phyloP scores from a whole-genome alignment of 2,797 vertebrate species.

The Galagoides demidoff region DNA sequence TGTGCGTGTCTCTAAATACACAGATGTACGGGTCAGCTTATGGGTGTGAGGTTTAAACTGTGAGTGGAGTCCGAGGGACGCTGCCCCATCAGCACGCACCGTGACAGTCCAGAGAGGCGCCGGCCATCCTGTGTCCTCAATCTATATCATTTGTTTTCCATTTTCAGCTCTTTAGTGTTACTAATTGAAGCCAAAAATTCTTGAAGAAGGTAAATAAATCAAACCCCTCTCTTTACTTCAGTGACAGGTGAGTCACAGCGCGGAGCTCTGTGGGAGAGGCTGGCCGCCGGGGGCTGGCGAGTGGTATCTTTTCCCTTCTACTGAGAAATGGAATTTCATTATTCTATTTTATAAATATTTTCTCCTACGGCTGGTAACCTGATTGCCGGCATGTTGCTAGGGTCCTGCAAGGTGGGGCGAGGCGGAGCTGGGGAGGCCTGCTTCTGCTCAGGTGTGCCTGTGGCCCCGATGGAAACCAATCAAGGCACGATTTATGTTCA shows the following conservation, averaged over 20 bases:
- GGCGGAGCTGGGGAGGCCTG: slow-evolving; percentile 54
- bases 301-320: slow-evolving; percentile 32
- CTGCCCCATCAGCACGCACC: accelerated
- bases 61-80: accelerated
- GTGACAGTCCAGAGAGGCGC: not conserved
- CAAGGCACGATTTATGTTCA: slow-evolving; percentile 91
- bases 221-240: not conserved
- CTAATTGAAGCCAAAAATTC: slow-evolving; percentile 20
- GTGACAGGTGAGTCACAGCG: not conserved
- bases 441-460: slow-evolving; percentile 85
- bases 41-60: not conserved
- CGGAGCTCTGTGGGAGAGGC: slow-evolving; percentile 27
- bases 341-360: slow-evolving; percentile 79
- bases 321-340: slow-evolving; percentile 61
- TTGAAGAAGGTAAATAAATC: slow-evolving; percentile 47
- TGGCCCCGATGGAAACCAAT: slow-evolving; percentile 89
- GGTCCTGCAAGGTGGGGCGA: not conserved
- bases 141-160: not conserved
- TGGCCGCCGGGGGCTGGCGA: not conserved
- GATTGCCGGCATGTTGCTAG: not conserved
- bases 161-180: not conserved
- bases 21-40: accelerated
- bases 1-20: accelerated
- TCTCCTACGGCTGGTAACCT: slow-evolving; percentile 61
- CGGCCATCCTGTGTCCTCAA: not conserved